Conservation (phyloP, 2,797 vertebrate genomes). For the Rhynchonycteris naso region DNA sequence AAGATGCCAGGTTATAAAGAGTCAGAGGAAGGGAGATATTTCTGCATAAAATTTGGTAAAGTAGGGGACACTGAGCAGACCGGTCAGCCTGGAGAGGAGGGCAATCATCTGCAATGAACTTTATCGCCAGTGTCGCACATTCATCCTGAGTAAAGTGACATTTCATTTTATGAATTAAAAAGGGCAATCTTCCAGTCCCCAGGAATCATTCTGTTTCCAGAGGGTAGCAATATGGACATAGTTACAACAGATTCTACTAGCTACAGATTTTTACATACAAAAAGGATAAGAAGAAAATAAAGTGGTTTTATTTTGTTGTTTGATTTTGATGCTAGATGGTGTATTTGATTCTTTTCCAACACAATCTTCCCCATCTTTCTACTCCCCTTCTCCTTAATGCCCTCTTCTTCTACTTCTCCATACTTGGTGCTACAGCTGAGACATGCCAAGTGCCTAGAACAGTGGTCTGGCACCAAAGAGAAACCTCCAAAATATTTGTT, state of each 20-base stretch:
- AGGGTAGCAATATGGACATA: not conserved
- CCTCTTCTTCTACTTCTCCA: not conserved
- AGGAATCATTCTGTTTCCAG: not conserved
- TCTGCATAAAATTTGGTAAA: not conserved
- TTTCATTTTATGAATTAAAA: not conserved
- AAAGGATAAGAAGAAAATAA: conserved; percentile 1
- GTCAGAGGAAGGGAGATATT: not conserved
- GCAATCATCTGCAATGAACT: not conserved
- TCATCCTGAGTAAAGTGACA: not conserved
- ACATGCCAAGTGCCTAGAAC: not conserved
- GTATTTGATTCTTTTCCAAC: not conserved
- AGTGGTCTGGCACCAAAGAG: not conserved
- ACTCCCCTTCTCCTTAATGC: not conserved
- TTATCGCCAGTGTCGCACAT: not conserved
- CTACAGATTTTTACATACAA: not conserved
- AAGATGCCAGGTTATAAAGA: not conserved
- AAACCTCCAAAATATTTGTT: not conserved
- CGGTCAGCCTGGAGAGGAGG: not conserved
- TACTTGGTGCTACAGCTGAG: not conserved
- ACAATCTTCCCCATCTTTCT: not conserved
- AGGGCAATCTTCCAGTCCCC: not conserved
- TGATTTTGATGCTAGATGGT: not conserved
- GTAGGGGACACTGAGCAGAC: not conserved
- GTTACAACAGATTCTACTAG: not conserved
- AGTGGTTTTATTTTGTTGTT: too few species aligned